A percentile compares a stretch with the other conserved stretches of the same genome.
These are phyloP conservation scores for Cyphomyrus plagiostoma DNA, from an alignment of 2,113 vertebrate species.

Conservation along the genomic window DNA sequence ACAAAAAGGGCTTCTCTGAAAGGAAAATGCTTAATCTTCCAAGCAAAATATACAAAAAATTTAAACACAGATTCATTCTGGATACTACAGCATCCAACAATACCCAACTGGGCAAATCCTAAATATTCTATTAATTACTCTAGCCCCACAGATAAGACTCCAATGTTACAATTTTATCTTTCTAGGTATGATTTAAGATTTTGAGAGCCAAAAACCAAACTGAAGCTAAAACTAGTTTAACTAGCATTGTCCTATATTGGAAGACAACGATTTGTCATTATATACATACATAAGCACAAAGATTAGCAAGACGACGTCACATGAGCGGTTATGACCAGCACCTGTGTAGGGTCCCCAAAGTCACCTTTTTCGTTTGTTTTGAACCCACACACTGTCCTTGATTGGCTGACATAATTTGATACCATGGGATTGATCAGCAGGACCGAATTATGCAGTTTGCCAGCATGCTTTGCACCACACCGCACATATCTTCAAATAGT, in stretches of 20 bases:
- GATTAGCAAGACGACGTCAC: not conserved
- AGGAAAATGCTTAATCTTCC: not conserved
- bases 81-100: not conserved
- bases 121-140: not conserved
- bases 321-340: not conserved
- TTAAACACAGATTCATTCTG: not conserved
- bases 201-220: not conserved
- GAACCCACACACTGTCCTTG: not conserved
- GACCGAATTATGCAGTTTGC: not conserved
- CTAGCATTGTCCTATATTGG: not conserved
- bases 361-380: not conserved
- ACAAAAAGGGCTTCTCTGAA: not conserved
- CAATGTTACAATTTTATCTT: not conserved
- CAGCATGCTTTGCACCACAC: not conserved
- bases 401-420: not conserved
- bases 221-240: not conserved
- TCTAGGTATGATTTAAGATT: not conserved
- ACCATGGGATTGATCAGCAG: not conserved
- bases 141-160: not conserved
- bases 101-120: not conserved
- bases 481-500: not conserved
- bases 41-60: not conserved
- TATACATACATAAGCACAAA: not conserved
- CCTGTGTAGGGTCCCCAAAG: not conserved
- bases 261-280: not conserved